Conservation (phyloP, 2,888 invertebrate genomes). For the Apantesis nais region DNA sequence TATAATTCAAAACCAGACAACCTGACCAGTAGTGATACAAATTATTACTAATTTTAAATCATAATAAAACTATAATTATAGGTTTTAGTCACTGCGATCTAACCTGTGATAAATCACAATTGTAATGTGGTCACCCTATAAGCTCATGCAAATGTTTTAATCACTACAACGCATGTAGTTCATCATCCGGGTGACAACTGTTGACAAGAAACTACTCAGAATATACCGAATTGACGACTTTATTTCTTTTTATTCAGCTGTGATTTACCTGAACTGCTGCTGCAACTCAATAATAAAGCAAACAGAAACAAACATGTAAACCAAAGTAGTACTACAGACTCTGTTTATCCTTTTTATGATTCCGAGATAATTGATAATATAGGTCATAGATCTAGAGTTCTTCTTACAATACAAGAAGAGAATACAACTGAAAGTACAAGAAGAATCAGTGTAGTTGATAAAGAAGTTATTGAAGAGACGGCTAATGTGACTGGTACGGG, state of each 20-base stretch:
- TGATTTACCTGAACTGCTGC: conserved; percentile 7
- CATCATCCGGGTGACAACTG: no score
- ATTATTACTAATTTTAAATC: no score
- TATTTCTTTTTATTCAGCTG: conserved; percentile 32
- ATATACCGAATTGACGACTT: no score
- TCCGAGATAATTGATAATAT: conserved; percentile 65
- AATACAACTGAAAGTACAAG: conserved; percentile 38
- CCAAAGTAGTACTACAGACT: conserved; percentile 17
- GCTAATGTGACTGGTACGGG: conserved; percentile 26
- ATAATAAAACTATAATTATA: no score
- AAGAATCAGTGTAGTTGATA: background rate
- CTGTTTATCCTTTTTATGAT: conserved; percentile 55
- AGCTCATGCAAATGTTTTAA: no score
- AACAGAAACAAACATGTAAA: background rate
- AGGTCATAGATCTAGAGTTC: conserved; percentile 64
- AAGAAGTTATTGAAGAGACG: conserved; percentile 11
- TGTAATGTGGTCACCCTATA: no score
- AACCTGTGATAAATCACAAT: no score
- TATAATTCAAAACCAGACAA: background rate
- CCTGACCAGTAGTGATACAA: background rate
- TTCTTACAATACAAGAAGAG: conserved; percentile 53
- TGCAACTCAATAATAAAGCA: conserved; percentile 5
- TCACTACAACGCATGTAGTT: no score
- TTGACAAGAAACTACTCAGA: no score
- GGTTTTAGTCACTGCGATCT: no score